Evolutionary conservation across 2,113 vertebrate species (phyloP).

Genomic region (Pleuronectes platessa): DNA sequence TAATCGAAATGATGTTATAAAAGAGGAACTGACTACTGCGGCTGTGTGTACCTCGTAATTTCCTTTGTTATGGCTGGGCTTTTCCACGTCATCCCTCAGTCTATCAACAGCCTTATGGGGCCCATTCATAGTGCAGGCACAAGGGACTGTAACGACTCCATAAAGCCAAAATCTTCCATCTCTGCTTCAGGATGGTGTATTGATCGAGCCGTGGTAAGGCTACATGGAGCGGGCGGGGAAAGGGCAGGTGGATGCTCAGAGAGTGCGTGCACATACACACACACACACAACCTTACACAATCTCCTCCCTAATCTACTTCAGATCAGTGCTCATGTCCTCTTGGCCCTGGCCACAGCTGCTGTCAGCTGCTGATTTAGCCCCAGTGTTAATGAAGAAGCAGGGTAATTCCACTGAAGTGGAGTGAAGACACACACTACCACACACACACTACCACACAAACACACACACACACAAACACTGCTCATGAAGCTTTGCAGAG

Average conservation of each 20-base stretch:
- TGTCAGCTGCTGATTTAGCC: constrained; percentile 67
- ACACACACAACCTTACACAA: constrained; percentile 6
- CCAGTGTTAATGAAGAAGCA: constrained; percentile 67
- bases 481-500: constrained; percentile 3
- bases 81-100: constrained; percentile 60
- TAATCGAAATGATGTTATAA: constrained; percentile 73
- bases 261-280: constrained; percentile 16
- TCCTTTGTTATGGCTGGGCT: constrained; percentile 62
- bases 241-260: constrained; percentile 35
- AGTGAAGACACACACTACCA: constrained; percentile 27
- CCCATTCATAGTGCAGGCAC: constrained; percentile 73
- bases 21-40: constrained; percentile 50
- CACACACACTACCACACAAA: constrained; percentile 11
- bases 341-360: constrained; percentile 61
- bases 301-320: constrained; percentile 66
- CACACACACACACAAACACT: constrained; percentile 4
- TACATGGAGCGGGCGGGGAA: constrained; percentile 23
- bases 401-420: constrained; percentile 54
- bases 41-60: constrained; percentile 40
- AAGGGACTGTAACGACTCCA: constrained; percentile 74
- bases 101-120: constrained; percentile 64
- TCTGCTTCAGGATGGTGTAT: constrained; percentile 70
- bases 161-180: constrained; percentile 68
- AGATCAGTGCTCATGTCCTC: constrained; percentile 67
- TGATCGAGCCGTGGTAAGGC: constrained; percentile 63